phyloP scores from a whole-genome alignment of 2,797 vertebrate species.

The Rhinichthys osculus region DNA sequence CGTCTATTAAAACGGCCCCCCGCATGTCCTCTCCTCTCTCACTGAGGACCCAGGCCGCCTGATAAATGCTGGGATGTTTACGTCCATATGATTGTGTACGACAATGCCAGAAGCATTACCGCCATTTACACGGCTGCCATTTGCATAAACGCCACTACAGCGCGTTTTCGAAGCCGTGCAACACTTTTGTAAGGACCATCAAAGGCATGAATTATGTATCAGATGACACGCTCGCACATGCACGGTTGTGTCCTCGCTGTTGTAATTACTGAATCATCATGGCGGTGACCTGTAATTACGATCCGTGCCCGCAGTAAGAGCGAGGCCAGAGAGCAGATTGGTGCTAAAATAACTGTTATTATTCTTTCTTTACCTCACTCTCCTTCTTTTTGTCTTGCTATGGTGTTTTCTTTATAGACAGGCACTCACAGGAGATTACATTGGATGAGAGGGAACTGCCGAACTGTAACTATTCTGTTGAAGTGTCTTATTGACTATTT shows the following conservation, averaged over 20 bases:
- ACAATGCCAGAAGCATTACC: background rate
- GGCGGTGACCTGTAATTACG: conserved; percentile 79
- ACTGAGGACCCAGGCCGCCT: background rate
- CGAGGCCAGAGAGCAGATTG: conserved; percentile 69
- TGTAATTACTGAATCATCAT: conserved; percentile 78
- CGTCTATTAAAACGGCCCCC: conserved; percentile 11
- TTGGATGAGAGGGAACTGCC: background rate
- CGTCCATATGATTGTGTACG: conserved; percentile 5
- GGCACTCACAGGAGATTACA: background rate
- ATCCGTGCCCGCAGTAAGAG: conserved; percentile 72
- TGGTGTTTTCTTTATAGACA: background rate
- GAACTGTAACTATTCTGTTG: background rate
- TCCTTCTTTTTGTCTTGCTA: conserved; percentile 13
- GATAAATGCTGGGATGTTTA: conserved; percentile 22
- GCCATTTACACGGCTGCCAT: background rate
- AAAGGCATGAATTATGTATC: conserved; percentile 39
- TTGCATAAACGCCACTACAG: conserved; percentile 20
- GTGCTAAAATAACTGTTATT: conserved; percentile 81
- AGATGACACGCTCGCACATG: conserved; percentile 51
- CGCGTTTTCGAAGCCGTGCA: background rate
- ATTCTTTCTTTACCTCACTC: conserved; percentile 66
- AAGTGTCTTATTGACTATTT: background rate
- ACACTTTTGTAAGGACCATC: conserved; percentile 16
- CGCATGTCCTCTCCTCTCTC: conserved; percentile 15
- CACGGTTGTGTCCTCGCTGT: conserved; percentile 69